Base-by-base conservation (phyloP, 2,113 vertebrate species). In the Perccottus glenii region DNA sequence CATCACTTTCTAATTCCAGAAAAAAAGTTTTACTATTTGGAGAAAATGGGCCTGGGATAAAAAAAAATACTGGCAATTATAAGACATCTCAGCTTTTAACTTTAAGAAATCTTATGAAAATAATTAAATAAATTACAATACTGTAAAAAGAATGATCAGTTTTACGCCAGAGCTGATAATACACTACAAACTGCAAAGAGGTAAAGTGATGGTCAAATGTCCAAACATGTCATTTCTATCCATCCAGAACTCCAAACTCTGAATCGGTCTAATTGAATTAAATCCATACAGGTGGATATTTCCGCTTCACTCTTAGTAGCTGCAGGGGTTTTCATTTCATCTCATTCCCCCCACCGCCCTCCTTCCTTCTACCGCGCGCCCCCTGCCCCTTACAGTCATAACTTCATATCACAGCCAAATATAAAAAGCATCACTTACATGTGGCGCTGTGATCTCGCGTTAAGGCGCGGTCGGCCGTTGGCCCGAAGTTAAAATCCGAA, bases 341-440 rank as follows among this genome's bases (percentile, higher is more conserved):
- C 46, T 50, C 19, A 42, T 36, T 55, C 40, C 56, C 60, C 44
- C 52, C 11, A 38, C 42, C 49, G 16, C 42, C 44, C 15, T 11
- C 51, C 45, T 45, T 36, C 57, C 16, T 14, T 12, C 60, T 47
- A 5, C 62, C 64, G 36, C 43, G 38, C 16, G 53, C 9, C 32
- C 11, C 52, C 61, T 40, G 9, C 42, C 42, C 58, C 44, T 15
- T 6, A 43, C 75, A 60, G 15, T 70, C 75, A 84, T 77, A 84
- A 80, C 71, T 85, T 67, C 64, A 86, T 84, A 83, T 84, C 67
- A 71, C 64, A 43, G 78, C 73, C 87, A 84, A 87, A 90, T 83
- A 87, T 86, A 73, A 83, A 87, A 78, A 60, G 53, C 45, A 68
- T 0, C 53, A 87, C 87, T 86, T 78, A 86, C 87, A 76, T 64